These are phyloP conservation scores for Himalopsyche kuldschensis DNA, from an alignment of 2,888 invertebrate species.

Conservation along the genomic window DNA sequence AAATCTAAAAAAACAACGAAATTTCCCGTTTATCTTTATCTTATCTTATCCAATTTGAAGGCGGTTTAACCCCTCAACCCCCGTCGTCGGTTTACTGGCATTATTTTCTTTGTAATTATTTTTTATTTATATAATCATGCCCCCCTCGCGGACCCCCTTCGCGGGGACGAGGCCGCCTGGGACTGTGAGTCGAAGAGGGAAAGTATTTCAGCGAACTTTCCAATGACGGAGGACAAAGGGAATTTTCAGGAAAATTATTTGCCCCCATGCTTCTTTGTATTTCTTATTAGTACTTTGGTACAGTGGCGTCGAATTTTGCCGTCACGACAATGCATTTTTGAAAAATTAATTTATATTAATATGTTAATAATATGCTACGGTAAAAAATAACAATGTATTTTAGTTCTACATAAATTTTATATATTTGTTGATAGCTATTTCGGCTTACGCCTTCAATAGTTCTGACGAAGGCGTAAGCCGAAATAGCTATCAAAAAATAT, in stretches of 20 bases:
- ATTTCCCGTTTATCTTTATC: constrained; percentile 1
- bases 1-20: background rate
- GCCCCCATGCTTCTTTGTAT: background rate
- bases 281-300: background rate
- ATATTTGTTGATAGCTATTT: too few species aligned
- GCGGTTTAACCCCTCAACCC: background rate
- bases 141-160: background rate
- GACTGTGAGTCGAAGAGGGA: background rate
- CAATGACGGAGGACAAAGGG: background rate
- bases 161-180: background rate
- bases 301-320: background rate
- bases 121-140: constrained; percentile 28
- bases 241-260: constrained; percentile 3
- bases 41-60: constrained; percentile 15
- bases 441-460: too few species aligned
- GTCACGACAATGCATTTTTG: too few species aligned
- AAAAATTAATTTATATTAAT: too few species aligned
- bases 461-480: too few species aligned
- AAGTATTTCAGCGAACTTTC: background rate
- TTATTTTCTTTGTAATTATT: constrained; percentile 33
- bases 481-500: too few species aligned
- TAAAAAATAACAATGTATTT: too few species aligned
- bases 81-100: background rate
- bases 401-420: too few species aligned
- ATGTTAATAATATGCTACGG: too few species aligned